Evolutionary conservation across 2,888 invertebrate species (phyloP).

Genomic region (Diloba caeruleocephala): DNA sequence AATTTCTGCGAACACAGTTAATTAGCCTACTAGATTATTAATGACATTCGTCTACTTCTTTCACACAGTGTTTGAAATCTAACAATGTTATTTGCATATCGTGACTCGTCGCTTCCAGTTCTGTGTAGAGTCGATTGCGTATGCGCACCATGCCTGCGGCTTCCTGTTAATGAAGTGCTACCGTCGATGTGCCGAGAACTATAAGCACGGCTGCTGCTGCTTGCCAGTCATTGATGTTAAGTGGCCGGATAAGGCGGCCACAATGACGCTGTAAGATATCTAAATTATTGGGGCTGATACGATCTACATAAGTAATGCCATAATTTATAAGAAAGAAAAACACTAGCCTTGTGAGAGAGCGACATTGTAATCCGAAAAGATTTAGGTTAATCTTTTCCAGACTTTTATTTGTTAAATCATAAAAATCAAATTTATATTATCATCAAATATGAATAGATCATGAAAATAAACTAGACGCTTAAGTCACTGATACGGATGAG

Average conservation of each 20-base stretch:
- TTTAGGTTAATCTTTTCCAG: not conserved
- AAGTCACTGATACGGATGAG: too few relatives aligned
- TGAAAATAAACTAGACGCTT: too few relatives aligned
- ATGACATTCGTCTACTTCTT: constrained; percentile 46
- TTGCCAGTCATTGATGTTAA: constrained; percentile 50
- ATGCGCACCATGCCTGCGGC: constrained; percentile 74
- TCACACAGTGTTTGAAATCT: constrained; percentile 53
- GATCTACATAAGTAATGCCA: constrained; percentile 6
- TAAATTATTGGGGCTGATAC: constrained; percentile 29
- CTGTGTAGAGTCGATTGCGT: constrained; percentile 65
- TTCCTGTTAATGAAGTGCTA: constrained; percentile 81
- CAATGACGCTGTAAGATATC: constrained; percentile 32
- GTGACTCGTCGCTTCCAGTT: constrained; percentile 61
- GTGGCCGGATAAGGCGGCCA: constrained; percentile 49
- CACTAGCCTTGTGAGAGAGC: not conserved
- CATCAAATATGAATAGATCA: too few relatives aligned
- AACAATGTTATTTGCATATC: constrained; percentile 59
- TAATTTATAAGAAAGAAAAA: not conserved
- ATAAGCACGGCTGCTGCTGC: constrained; percentile 26
- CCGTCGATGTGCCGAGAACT: constrained; percentile 39
- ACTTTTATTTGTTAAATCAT: too few relatives aligned
- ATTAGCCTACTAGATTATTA: constrained; percentile 54
- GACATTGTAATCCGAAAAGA: too few relatives aligned
- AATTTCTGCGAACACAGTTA: constrained; percentile 35
- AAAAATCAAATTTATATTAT: too few relatives aligned